Evolutionary conservation across 2,797 vertebrate species (phyloP).

Genomic region (Pithecia hirsuta): DNA sequence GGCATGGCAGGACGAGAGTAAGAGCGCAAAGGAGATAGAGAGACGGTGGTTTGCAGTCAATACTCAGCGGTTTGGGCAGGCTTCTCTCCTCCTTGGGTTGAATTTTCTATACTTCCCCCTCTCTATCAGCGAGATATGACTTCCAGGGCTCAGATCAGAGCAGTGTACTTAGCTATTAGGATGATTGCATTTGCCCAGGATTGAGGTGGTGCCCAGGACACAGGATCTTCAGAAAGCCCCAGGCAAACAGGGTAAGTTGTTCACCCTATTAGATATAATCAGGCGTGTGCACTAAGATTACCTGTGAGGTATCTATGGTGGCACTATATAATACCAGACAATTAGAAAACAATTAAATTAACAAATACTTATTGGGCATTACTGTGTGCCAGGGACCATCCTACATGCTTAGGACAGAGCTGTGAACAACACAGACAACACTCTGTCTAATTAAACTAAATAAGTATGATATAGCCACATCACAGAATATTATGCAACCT

Average conservation of each 20-base stretch:
- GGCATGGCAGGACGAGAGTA: accelerated
- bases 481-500: not conserved
- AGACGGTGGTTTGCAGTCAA: too few species aligned
- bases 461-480: not conserved
- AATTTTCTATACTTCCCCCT: not conserved
- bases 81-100: not conserved
- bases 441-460: not conserved
- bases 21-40: not conserved
- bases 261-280: not conserved
- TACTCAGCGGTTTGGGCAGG: not conserved
- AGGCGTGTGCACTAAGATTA: not conserved
- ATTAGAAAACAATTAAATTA: not conserved
- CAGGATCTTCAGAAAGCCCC: not conserved
- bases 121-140: not conserved
- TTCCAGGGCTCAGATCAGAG: not conserved
- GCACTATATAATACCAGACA: not conserved
- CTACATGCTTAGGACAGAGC: not conserved
- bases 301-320: not conserved
- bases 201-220: not conserved
- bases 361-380: not conserved
- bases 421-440: not conserved
- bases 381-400: not conserved
- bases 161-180: not conserved
- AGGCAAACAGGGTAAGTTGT: not conserved
- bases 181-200: not conserved